Evolutionary conservation across 2,113 vertebrate genomes (phyloP).

Genomic region (Chelonoidis abingdonii): DNA sequence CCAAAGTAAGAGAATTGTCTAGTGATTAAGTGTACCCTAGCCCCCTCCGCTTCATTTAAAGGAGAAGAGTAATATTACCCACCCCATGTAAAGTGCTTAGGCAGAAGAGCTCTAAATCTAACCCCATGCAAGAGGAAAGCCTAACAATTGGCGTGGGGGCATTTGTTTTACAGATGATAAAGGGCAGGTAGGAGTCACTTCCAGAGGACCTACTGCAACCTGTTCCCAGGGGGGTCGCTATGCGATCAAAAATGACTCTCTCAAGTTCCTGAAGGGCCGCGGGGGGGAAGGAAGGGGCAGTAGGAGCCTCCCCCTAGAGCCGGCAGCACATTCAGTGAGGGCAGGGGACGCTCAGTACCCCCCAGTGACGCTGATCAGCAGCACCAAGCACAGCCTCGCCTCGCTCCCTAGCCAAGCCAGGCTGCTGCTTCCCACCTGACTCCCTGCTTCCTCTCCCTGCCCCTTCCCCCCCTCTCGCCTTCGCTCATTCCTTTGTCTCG

Average conservation of each 20-base stretch:
- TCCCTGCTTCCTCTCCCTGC: background rate
- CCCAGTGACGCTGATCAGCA: background rate
- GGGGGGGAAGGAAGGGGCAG: background rate
- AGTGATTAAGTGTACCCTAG: background rate
- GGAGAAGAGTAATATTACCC: background rate
- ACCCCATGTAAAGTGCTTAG: background rate
- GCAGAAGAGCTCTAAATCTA: background rate
- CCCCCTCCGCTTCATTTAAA: background rate
- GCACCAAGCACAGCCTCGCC: background rate
- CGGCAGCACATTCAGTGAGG: background rate
- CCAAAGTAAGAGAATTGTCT: background rate
- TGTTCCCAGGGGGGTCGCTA: background rate
- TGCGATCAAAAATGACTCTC: background rate
- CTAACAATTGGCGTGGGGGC: background rate
- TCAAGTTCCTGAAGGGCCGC: constrained; percentile 15
- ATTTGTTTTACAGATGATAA: background rate
- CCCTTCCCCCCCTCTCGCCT: constrained; percentile 25
- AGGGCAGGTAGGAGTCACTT: background rate
- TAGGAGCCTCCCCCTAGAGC: background rate
- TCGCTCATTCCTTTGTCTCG: constrained; percentile 78
- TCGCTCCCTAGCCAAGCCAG: background rate
- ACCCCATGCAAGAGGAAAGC: background rate
- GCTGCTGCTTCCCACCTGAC: constrained; percentile 41
- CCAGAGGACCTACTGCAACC: background rate
- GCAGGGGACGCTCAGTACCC: background rate